Evolutionary conservation across 2,888 invertebrate genomes (phyloP).

Genomic region (Callosobruchus maculatus): DNA sequence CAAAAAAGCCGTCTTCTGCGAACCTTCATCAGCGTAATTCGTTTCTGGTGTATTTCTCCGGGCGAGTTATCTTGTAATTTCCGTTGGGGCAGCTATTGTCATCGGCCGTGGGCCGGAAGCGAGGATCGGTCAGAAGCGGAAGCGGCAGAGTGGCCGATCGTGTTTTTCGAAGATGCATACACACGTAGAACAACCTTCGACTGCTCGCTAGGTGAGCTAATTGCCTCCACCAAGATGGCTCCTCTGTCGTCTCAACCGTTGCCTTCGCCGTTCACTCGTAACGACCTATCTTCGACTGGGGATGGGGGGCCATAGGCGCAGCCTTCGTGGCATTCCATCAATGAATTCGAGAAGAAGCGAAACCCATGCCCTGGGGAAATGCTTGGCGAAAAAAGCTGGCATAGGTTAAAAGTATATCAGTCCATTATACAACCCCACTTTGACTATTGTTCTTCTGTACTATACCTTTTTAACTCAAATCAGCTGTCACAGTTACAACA

Average conservation of each 20-base stretch:
- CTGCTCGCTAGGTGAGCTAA: slow-evolving; percentile 21
- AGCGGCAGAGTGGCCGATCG: slow-evolving; percentile 29
- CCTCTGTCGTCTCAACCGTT: background rate
- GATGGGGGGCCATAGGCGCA: slow-evolving; percentile 7
- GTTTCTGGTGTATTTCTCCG: background rate
- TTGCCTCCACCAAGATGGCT: slow-evolving; percentile 9
- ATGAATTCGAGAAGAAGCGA: no score
- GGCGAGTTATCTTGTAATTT: background rate
- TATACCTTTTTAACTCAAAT: no score
- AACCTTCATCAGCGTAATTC: background rate
- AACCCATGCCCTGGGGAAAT: no score
- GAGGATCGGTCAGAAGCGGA: slow-evolving; percentile 27
- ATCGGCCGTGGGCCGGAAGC: slow-evolving; percentile 30
- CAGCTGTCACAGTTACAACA: no score
- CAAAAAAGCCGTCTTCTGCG: background rate
- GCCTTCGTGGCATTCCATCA: background rate
- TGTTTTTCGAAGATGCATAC: slow-evolving; percentile 16
- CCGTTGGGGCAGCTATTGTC: slow-evolving; percentile 13
- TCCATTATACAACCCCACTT: no score
- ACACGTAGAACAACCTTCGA: slow-evolving; percentile 19
- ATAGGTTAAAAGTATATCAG: no score
- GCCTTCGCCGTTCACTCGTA: slow-evolving; percentile 10
- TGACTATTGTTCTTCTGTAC: no score
- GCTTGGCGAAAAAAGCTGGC: no score
- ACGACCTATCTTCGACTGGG: slow-evolving; percentile 11